These are phyloP conservation scores for Anorthoa munda DNA, from an alignment of 2,888 invertebrate genomes.

Conservation along the genomic window DNA sequence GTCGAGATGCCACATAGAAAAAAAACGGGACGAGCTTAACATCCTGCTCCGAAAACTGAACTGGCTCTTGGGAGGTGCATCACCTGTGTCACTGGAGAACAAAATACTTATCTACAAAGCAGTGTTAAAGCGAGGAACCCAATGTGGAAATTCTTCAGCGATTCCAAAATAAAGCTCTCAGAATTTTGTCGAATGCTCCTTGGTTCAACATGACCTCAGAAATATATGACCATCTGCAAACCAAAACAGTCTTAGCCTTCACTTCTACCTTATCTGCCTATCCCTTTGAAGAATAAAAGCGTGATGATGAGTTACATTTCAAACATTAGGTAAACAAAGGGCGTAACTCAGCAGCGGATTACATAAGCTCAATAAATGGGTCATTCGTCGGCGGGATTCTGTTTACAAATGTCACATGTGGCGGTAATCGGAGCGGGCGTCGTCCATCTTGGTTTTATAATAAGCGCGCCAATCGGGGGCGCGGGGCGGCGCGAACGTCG, in stretches of 20 bases:
- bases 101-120: no score
- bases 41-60: no score
- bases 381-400: conserved; percentile 72
- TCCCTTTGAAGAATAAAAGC: not conserved
- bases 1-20: no score
- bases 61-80: no score
- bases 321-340: conserved; percentile 30
- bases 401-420: conserved; percentile 66
- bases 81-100: no score
- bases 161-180: no score
- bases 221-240: no score
- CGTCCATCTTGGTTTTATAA: conserved; percentile 84
- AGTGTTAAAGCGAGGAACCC: no score
- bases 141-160: no score
- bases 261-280: not conserved
- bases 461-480: conserved; percentile 79
- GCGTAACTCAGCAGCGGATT: conserved; percentile 49
- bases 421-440: conserved; percentile 80
- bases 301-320: not conserved
- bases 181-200: no score
- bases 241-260: not conserved
- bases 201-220: no score
- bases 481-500: conserved; percentile 79
- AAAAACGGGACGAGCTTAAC: no score
- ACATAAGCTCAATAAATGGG: conserved; percentile 73